These are phyloP conservation scores for Trichacis sp. DNA, from an alignment of 2,888 invertebrate species.

Conservation along the genomic window DNA sequence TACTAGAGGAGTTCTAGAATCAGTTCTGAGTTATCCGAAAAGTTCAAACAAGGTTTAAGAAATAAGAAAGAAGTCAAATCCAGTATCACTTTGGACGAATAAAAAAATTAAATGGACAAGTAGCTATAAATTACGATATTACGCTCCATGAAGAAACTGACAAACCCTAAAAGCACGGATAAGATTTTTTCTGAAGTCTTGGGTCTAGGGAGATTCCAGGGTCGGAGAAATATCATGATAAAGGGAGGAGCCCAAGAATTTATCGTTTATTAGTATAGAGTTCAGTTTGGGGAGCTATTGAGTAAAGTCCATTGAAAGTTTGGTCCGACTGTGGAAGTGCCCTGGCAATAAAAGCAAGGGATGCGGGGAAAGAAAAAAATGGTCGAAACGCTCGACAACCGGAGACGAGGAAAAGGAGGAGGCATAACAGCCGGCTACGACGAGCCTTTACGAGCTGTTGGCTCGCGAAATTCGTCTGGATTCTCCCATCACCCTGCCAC, in stretches of 20 bases:
- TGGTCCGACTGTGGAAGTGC: slow-evolving; percentile 29
- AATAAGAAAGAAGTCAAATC: too few species aligned
- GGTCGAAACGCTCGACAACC: slow-evolving; percentile 21
- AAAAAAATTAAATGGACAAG: not conserved
- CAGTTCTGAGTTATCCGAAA: too few species aligned
- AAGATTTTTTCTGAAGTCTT: slow-evolving; percentile 29
- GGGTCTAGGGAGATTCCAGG: slow-evolving; percentile 20
- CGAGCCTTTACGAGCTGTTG: slow-evolving; percentile 62
- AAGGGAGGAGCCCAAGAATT: slow-evolving; percentile 48
- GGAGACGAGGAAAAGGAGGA: slow-evolving; percentile 14
- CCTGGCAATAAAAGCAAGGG: slow-evolving; percentile 37
- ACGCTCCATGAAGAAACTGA: slow-evolving; percentile 8
- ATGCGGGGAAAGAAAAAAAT: slow-evolving; percentile 30
- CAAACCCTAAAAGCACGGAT: slow-evolving; percentile 8
- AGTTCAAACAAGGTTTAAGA: not conserved
- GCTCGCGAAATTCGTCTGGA: slow-evolving; percentile 64
- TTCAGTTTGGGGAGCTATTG: slow-evolving; percentile 56
- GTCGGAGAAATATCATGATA: slow-evolving; percentile 54
- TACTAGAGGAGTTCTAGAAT: too few species aligned
- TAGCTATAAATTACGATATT: slow-evolving; percentile 3
- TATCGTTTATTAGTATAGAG: slow-evolving; percentile 62
- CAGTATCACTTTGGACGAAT: too few species aligned
- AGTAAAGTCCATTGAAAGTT: slow-evolving; percentile 61
- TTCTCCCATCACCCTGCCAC: slow-evolving; percentile 45
- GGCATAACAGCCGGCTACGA: slow-evolving; percentile 8